phyloP scores from a whole-genome alignment of 2,888 invertebrate genomes.

The Chrysotoxum bicinctum region DNA sequence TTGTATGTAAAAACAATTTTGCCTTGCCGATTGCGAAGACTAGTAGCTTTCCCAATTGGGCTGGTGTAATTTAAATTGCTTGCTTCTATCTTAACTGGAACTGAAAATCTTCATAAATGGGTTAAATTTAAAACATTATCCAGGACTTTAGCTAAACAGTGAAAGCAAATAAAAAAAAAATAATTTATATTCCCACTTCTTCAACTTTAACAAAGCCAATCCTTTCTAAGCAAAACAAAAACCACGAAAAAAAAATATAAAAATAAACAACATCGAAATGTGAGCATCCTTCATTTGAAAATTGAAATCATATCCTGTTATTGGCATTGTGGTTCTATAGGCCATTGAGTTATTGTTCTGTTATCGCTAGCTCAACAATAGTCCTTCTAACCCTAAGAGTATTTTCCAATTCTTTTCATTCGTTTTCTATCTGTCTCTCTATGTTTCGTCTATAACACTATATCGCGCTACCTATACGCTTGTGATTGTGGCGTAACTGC shows the following conservation, averaged over 20 bases:
- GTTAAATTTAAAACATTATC: too few species aligned
- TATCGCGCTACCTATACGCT: not conserved
- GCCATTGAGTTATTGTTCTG: slow-evolving; percentile 39
- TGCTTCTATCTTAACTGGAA: too few species aligned
- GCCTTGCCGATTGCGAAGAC: too few species aligned
- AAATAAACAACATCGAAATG: not conserved
- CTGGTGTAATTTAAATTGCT: too few species aligned
- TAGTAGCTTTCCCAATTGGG: too few species aligned
- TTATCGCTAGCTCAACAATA: slow-evolving; percentile 51
- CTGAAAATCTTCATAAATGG: too few species aligned
- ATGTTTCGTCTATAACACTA: not conserved
- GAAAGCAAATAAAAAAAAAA: not conserved
- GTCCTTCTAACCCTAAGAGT: slow-evolving; percentile 27
- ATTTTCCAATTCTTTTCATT: slow-evolving; percentile 44
- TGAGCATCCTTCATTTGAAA: slow-evolving; percentile 30
- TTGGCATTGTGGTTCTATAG: slow-evolving; percentile 37
- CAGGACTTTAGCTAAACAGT: too few species aligned
- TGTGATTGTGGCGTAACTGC: slow-evolving; percentile 28
- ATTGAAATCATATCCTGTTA: slow-evolving; percentile 50
- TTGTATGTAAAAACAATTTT: too few species aligned
- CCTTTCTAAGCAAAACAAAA: not conserved
- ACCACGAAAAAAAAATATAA: not conserved
- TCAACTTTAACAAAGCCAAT: not conserved
- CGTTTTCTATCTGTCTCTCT: not conserved
- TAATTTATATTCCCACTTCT: not conserved